phyloP scores from a whole-genome alignment of 1,140 invertebrate species.

The Stegodyphus dumicola region DNA sequence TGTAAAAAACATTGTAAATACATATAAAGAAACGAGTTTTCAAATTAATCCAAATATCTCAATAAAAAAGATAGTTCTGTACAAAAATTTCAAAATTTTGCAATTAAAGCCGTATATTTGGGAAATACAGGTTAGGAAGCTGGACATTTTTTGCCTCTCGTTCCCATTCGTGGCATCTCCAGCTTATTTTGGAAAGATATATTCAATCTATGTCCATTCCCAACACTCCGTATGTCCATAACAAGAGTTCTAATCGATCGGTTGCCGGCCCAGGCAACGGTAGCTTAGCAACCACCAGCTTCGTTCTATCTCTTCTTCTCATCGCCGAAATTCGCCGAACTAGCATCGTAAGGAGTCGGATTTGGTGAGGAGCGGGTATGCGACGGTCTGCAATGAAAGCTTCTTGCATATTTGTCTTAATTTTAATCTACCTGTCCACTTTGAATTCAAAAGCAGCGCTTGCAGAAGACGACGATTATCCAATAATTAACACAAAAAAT shows the following conservation, averaged over 20 bases:
- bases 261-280: conserved; percentile 21
- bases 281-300: conserved; percentile 44
- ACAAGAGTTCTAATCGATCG: conserved; percentile 30
- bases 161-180: too few relatives aligned
- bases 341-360: not conserved
- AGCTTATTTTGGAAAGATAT: too few relatives aligned
- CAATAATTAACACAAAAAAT: not conserved
- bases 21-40: too few relatives aligned
- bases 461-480: not conserved
- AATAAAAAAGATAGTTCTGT: too few relatives aligned
- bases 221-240: not conserved
- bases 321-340: not conserved
- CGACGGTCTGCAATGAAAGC: not conserved
- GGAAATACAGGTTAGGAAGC: too few relatives aligned
- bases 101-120: too few relatives aligned
- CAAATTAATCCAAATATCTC: too few relatives aligned
- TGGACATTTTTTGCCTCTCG: too few relatives aligned
- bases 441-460: not conserved
- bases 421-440: not conserved
- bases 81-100: too few relatives aligned
- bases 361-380: not conserved
- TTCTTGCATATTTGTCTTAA: not conserved
- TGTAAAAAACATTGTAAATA: too few relatives aligned
- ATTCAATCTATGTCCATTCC: not conserved
- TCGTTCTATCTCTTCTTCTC: not conserved